phyloP scores from a whole-genome alignment of 2,888 invertebrate genomes.

The Osmoderma eremita region DNA sequence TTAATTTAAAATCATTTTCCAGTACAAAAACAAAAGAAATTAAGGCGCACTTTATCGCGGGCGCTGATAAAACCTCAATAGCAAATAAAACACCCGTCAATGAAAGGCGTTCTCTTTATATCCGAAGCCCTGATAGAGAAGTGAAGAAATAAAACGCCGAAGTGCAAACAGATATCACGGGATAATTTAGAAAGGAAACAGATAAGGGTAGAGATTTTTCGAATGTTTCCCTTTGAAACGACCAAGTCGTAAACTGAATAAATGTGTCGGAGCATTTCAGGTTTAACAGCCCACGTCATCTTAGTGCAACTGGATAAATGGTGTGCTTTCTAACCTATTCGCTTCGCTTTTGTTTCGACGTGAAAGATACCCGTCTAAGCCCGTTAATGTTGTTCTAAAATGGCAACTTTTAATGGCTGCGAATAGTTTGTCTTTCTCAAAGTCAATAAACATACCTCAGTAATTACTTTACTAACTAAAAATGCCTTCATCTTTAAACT shows the following conservation, averaged over 20 bases:
- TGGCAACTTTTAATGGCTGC: neutral
- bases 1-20: too few relatives aligned
- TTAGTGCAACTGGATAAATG: conserved; percentile 26
- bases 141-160: conserved; percentile 20
- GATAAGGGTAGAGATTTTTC: conserved; percentile 29
- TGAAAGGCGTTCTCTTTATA: conserved; percentile 21
- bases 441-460: too few relatives aligned
- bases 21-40: neutral
- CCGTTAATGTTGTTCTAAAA: neutral
- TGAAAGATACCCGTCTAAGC: too few relatives aligned
- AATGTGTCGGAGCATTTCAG: conserved; percentile 22
- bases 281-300: conserved; percentile 17
- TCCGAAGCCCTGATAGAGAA: conserved; percentile 24
- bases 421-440: too few relatives aligned
- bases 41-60: neutral
- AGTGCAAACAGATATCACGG: conserved; percentile 29
- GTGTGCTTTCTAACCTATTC: conserved; percentile 17
- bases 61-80: conserved; percentile 16
- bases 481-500: too few relatives aligned
- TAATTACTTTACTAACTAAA: too few relatives aligned
- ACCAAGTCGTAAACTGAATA: conserved; percentile 31
- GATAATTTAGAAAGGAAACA: conserved; percentile 31
- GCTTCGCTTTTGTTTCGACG: neutral
- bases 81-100: conserved; percentile 25
- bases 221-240: conserved; percentile 28